Evolutionary conservation across 2,888 invertebrate species (phyloP).

Genomic region (Chymomyza caudatula): DNA sequence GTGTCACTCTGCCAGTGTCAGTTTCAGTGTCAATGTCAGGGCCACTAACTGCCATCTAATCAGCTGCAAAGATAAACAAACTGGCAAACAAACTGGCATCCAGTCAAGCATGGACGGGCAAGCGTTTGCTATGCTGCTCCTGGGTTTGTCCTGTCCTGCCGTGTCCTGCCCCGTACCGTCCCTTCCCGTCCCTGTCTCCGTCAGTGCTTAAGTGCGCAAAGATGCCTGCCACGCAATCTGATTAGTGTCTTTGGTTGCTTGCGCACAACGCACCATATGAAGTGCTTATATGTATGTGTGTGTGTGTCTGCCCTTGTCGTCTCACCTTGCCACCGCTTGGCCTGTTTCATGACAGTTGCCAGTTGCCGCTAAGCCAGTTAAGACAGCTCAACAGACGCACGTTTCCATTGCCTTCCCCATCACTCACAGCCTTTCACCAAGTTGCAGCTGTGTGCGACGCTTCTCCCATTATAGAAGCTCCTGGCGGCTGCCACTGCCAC

Average conservation of each 20-base stretch:
- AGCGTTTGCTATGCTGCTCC: background rate
- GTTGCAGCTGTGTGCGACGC: background rate
- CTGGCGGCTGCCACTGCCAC: background rate
- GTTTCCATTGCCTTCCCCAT: background rate
- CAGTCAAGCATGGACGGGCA: background rate
- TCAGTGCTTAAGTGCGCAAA: slow-evolving; percentile 13
- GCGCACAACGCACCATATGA: slow-evolving; percentile 5
- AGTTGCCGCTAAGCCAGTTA: slow-evolving; percentile 34
- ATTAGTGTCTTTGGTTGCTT: background rate
- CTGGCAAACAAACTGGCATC: background rate
- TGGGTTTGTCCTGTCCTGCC: too few species aligned
- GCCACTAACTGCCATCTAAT: slow-evolving; percentile 39
- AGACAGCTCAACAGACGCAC: slow-evolving; percentile 15
- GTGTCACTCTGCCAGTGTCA: background rate
- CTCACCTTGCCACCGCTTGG: slow-evolving; percentile 1
- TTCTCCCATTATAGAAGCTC: background rate
- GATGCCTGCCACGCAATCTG: background rate
- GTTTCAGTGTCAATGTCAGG: background rate
- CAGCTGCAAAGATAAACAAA: slow-evolving; percentile 30
- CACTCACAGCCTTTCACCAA: background rate
- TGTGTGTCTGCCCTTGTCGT: slow-evolving; percentile 4
- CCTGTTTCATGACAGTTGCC: slow-evolving; percentile 30
- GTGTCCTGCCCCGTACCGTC: too few species aligned
- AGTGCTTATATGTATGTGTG: too few species aligned
- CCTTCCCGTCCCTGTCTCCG: too few species aligned